Conservation (phyloP, 2,797 vertebrate genomes). For the Pangasius mekongensis region DNA sequence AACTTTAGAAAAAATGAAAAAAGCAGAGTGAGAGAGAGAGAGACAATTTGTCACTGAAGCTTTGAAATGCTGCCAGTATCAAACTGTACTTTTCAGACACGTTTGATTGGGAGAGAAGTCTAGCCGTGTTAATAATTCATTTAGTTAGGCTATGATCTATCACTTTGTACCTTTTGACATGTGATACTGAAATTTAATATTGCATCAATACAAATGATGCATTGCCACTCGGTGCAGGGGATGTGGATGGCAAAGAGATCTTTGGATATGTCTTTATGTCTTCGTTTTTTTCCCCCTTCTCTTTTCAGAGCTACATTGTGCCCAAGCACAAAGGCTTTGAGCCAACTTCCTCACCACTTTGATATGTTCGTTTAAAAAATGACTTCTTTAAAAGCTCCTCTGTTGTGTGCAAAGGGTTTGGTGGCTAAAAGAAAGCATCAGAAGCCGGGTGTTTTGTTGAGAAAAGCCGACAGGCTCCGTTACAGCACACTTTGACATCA, state of each 20-base stretch:
- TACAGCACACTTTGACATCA: constrained; percentile 46
- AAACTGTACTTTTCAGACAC: constrained; percentile 78
- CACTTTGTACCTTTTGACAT: constrained; percentile 88
- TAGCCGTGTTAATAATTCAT: constrained; percentile 84
- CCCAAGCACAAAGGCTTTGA: constrained; percentile 67
- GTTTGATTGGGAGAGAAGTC: constrained; percentile 80
- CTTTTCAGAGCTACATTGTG: constrained; percentile 72
- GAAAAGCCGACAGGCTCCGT: constrained; percentile 37
- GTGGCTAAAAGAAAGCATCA: constrained; percentile 31
- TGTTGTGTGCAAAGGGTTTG: constrained; percentile 8
- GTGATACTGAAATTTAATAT: constrained; percentile 87
- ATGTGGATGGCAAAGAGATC: constrained; percentile 75
- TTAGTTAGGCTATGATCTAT: constrained; percentile 85
- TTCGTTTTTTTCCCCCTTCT: constrained; percentile 52
- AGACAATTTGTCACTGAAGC: constrained; percentile 61
- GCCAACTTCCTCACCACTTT: constrained; percentile 68
- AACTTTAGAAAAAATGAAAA: constrained; percentile 63
- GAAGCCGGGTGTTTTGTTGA: constrained; percentile 40
- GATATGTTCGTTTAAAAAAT: constrained; percentile 80
- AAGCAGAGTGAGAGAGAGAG: constrained; percentile 22
- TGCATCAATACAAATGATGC: constrained; percentile 86
- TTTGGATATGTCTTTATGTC: constrained; percentile 63
- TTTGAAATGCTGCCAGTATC: constrained; percentile 80
- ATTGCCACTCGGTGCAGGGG: constrained; percentile 75
- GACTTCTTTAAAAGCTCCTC: constrained; percentile 73